Percentiles rank a stretch among this genome's conserved stretches.
phyloP scores from a whole-genome alignment of 2,797 vertebrate genomes.

The Mormyrus proboscirostris region DNA sequence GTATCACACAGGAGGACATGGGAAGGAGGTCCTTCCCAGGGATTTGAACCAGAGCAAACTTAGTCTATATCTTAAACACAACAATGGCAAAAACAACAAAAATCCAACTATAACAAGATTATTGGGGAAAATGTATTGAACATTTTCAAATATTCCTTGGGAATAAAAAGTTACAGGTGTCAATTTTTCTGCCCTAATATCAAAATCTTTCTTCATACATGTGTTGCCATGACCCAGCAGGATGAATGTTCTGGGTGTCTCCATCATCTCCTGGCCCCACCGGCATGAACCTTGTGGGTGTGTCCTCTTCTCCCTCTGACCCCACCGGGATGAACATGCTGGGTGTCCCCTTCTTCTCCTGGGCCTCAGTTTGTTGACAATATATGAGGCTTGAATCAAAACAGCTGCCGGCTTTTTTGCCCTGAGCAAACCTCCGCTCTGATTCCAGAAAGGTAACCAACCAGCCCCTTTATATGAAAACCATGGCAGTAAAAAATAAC shows the following conservation, averaged over 20 bases:
- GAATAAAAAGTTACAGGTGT: not conserved
- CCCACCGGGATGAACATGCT: not conserved
- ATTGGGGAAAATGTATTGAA: not conserved
- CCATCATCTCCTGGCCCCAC: not conserved
- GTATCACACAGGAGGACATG: not conserved
- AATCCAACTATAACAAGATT: not conserved
- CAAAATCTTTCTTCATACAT: not conserved
- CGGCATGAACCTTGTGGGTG: not conserved
- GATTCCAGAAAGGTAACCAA: slow-evolving; percentile 17
- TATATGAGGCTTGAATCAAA: not conserved
- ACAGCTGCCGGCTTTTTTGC: slow-evolving; percentile 23
- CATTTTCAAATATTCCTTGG: slow-evolving; percentile 19
- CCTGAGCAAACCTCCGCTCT: slow-evolving; percentile 18
- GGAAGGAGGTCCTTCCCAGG: not conserved
- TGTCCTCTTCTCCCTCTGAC: not conserved
- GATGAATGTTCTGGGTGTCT: not conserved
- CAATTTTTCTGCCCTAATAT: not conserved
- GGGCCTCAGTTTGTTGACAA: slow-evolving; percentile 6
- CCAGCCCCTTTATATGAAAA: slow-evolving; percentile 21
- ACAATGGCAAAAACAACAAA: not conserved
- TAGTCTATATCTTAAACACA: not conserved
- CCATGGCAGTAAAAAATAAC: slow-evolving; percentile 10
- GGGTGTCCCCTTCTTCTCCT: not conserved
- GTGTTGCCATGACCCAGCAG: not conserved
- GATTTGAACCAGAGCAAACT: not conserved